Conservation (phyloP, 2,888 invertebrate species). For the Lagria hirta region DNA sequence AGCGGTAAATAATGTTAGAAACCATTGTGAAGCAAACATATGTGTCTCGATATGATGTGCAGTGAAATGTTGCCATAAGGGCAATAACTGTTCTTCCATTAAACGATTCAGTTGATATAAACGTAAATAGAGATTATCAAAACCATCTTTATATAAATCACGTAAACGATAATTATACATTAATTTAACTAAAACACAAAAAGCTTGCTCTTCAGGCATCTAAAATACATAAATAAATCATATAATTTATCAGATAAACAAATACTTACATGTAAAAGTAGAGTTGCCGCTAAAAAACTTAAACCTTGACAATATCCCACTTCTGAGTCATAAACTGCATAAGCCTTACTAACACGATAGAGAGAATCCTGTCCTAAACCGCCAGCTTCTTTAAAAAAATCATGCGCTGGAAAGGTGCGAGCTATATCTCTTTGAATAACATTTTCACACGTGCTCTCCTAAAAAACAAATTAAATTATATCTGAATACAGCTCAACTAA, state of each 20-base stretch:
- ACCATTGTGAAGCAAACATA: constrained; percentile 99
- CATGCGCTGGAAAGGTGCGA: constrained; percentile 98
- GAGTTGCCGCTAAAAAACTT: constrained; percentile 95
- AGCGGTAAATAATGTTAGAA: constrained; percentile 98
- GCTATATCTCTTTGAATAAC: constrained; percentile 96
- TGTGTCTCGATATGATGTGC: constrained; percentile 89
- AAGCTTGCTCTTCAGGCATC: constrained; percentile 99
- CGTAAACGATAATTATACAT: constrained; percentile 97
- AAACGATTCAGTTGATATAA: constrained; percentile 93
- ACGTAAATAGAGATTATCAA: constrained; percentile 92
- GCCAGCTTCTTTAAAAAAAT: constrained; percentile 94
- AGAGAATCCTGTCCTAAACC: constrained; percentile 95
- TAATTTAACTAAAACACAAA: constrained; percentile 91
- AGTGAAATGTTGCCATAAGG: constrained; percentile 78
- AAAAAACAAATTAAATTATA: too few species aligned
- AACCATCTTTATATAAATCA: constrained; percentile 94
- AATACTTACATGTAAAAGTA: constrained; percentile 86
- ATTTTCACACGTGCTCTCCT: constrained; percentile 94
- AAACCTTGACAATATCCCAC: constrained; percentile 99
- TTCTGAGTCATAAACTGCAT: constrained; percentile 95
- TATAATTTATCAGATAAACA: constrained; percentile 26
- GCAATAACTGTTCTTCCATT: constrained; percentile 86
- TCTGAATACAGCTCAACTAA: too few species aligned
- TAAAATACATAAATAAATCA: constrained; percentile 50
- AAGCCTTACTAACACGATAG: constrained; percentile 94